Conservation (phyloP, 37 sponge, comb jelly and placozoan species). For the Axinella damicornis region DNA sequence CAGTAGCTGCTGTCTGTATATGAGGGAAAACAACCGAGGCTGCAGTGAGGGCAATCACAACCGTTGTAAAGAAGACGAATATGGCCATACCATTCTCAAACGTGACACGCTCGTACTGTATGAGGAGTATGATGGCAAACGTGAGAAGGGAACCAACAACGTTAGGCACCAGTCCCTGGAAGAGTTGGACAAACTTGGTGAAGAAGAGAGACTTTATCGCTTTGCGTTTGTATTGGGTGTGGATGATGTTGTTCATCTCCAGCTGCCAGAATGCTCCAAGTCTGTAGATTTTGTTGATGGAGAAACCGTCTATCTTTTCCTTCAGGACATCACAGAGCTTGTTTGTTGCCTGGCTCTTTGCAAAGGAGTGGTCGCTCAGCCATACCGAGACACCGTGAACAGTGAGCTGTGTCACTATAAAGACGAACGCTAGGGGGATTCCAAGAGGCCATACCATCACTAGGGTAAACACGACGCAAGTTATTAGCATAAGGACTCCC, state of each 20-base stretch:
- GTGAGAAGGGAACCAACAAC: slow-evolving; percentile 7
- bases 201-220: slow-evolving; percentile 25
- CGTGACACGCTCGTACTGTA: neutral
- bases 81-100: slow-evolving; percentile 38
- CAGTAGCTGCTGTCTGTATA: slow-evolving; percentile 27
- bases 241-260: neutral
- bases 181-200: slow-evolving; percentile 12
- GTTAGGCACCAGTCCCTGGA: slow-evolving; percentile 28
- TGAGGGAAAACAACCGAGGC: slow-evolving; percentile 21
- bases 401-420: slow-evolving; percentile 10
- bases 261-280: slow-evolving; percentile 30
- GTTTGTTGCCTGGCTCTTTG: slow-evolving; percentile 34
- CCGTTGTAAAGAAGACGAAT: slow-evolving; percentile 21
- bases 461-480: slow-evolving; percentile 12
- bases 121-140: slow-evolving; percentile 26
- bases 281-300: slow-evolving; percentile 45
- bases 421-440: slow-evolving; percentile 13
- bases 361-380: slow-evolving; percentile 20
- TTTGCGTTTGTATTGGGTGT: slow-evolving; percentile 7
- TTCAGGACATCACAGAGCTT: slow-evolving; percentile 26
- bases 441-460: slow-evolving; percentile 51
- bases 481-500: slow-evolving; percentile 16
- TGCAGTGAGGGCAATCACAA: slow-evolving; percentile 15
- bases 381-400: neutral
- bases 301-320: slow-evolving; percentile 54